These are phyloP conservation scores for Sciurus niger DNA, from an alignment of 2,113 vertebrate genomes.

Conservation along the genomic window DNA sequence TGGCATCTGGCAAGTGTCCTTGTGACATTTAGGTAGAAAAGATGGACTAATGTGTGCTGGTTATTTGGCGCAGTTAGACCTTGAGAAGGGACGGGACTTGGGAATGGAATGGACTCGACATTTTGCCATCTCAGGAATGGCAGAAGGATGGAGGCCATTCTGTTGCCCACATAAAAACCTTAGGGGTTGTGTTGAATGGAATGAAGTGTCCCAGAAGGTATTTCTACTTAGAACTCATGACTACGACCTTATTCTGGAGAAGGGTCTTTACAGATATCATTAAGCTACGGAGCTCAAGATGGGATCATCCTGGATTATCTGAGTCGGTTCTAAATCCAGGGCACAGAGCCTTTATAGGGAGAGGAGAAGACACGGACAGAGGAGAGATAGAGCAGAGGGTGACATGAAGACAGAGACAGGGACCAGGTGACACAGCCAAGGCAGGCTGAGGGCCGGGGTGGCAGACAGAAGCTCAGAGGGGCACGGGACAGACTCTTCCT, in stretches of 20 bases:
- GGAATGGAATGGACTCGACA: neutral
- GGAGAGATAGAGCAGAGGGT: neutral
- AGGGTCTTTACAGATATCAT: neutral
- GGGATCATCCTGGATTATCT: neutral
- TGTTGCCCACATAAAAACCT: neutral
- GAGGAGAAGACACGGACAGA: neutral
- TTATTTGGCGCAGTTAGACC: too few species aligned
- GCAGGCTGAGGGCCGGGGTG: rapidly evolving
- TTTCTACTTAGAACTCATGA: neutral
- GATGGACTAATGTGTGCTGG: neutral
- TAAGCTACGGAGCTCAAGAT: neutral
- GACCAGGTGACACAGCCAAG: neutral
- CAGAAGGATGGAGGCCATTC: neutral
- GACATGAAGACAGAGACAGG: neutral
- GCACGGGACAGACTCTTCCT: neutral
- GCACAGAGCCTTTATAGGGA: neutral
- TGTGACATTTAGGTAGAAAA: neutral
- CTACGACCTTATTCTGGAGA: neutral
- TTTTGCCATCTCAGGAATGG: neutral
- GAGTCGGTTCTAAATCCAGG: neutral
- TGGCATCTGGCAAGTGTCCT: neutral
- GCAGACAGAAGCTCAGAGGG: neutral
- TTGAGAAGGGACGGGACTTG: too few species aligned
- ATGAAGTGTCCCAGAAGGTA: neutral
- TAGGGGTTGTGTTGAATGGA: neutral